Evolutionary conservation across 2,113 vertebrate species (phyloP), one percentile per base, ranked within the genome.

Genomic region (Stictonetta naevosa): DNA sequence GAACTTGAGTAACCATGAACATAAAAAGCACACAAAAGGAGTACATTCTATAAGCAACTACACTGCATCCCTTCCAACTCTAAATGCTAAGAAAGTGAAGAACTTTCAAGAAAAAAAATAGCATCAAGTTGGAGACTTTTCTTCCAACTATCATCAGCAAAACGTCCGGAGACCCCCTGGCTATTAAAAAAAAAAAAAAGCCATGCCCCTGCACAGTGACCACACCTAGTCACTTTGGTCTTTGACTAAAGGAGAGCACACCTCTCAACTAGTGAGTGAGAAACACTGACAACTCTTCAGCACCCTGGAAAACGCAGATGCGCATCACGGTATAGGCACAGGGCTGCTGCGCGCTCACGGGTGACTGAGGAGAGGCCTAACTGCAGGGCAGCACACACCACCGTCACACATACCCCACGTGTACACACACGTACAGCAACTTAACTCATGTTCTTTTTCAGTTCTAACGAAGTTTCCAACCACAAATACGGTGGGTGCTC

Each of bases 231-330:
- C 42, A 3, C n/a, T 4, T 21, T 3, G 6, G n/a, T 3, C 52
- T 28, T 29, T 8, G 33, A 15, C 52, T 11, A 14, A 8, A 6
- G 58, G 58, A 38, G 42, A 34, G 18, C 33, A 40, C 58, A 7
- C 14, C 1, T 1, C 33, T 40, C 2, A 0, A 8, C 16, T 1
- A 6, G 22, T 60, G 38, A 5, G 14, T 1, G 10, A 19, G 16
- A 16, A 48, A 8, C 29, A 5, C 25, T 8, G 20, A 25, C 7
- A 26, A 52, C 52, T 48, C 42, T 6, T 9, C n/a, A 6, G 28
- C 4, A 5, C 13, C n/a, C 81, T 13, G 5, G 34, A 34, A 72
- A 4, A 18, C 1, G 0, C 5, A 12, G 64, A 21, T 36, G 26
- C n/a, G 28, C 0, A 1, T 3, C 38, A 25, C 1, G 25, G 66